phyloP scores from a whole-genome alignment of 2,113 vertebrate species.

The Rhineura floridana region DNA sequence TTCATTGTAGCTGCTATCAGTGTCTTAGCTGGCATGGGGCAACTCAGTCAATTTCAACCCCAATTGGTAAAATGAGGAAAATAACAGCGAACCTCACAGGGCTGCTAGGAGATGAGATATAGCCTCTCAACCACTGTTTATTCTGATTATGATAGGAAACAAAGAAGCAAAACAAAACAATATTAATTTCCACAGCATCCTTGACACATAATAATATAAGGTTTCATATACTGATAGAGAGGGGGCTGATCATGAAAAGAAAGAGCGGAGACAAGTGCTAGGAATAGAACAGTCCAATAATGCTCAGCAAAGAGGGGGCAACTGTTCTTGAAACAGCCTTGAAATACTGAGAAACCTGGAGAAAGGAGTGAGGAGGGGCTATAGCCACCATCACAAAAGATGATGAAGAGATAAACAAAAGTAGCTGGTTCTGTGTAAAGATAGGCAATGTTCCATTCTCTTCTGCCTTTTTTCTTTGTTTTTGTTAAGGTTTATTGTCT shows the following conservation, averaged over 20 bases:
- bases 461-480: background rate
- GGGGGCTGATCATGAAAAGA: background rate
- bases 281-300: background rate
- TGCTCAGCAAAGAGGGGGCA: background rate
- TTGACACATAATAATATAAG: constrained; percentile 19
- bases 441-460: constrained; percentile 24
- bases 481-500: constrained; percentile 25
- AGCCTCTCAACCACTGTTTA: background rate
- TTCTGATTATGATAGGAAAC: background rate
- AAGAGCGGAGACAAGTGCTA: background rate
- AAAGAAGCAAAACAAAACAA: background rate
- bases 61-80: background rate
- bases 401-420: constrained; percentile 8
- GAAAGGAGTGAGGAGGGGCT: constrained; percentile 6
- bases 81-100: background rate
- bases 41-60: no score
- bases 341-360: constrained; percentile 6
- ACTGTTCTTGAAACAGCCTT: background rate
- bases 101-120: background rate
- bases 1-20: no score
- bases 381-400: background rate
- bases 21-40: no score
- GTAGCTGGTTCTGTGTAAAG: constrained; percentile 24
- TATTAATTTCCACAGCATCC: background rate
- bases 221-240: background rate